A percentile compares a stretch with the other conserved stretches of the same genome.
These are phyloP conservation scores for Capitella teleta DNA, from an alignment of 1,140 invertebrate species.

Conservation along the genomic window DNA sequence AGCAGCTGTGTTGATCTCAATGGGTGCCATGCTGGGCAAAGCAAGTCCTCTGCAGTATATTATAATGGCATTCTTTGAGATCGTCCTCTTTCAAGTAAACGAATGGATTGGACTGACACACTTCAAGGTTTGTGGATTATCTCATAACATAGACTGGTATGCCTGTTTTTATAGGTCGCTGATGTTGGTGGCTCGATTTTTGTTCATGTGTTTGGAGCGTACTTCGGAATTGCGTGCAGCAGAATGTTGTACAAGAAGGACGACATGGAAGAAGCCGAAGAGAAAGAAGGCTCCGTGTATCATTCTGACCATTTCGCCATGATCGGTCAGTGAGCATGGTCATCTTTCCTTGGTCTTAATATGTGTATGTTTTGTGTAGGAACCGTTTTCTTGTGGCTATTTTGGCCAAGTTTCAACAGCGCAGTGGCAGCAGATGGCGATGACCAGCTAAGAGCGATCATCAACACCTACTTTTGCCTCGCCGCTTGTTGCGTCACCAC, in stretches of 20 bases:
- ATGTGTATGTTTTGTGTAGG: constrained; percentile 50
- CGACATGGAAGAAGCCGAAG: constrained; percentile 29
- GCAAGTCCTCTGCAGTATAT: constrained; percentile 74
- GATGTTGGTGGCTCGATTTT: constrained; percentile 76
- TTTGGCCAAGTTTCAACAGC: constrained; percentile 93
- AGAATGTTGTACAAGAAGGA: constrained; percentile 43
- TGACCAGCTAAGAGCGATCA: constrained; percentile 65
- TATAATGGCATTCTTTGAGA: constrained; percentile 65
- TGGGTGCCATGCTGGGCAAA: constrained; percentile 78
- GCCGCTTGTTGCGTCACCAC: constrained; percentile 68
- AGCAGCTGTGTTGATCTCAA: constrained; percentile 80
- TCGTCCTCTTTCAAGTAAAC: constrained; percentile 65
- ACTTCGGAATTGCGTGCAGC: constrained; percentile 81
- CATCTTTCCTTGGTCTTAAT: no score
- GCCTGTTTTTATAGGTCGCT: constrained; percentile 38
- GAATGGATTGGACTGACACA: constrained; percentile 62
- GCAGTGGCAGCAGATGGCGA: constrained; percentile 55
- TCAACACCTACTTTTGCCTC: constrained; percentile 85
- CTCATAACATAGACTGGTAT: no score
- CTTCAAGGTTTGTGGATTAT: no score
- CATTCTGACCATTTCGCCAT: constrained; percentile 60
- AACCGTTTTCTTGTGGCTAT: constrained; percentile 86
- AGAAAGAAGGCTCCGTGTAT: constrained; percentile 53
- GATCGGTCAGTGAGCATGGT: constrained; percentile 75
- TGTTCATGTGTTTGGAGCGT: constrained; percentile 88